These are phyloP conservation scores for Calliopum simillimum DNA, from an alignment of 2,888 invertebrate genomes.

Conservation along the genomic window DNA sequence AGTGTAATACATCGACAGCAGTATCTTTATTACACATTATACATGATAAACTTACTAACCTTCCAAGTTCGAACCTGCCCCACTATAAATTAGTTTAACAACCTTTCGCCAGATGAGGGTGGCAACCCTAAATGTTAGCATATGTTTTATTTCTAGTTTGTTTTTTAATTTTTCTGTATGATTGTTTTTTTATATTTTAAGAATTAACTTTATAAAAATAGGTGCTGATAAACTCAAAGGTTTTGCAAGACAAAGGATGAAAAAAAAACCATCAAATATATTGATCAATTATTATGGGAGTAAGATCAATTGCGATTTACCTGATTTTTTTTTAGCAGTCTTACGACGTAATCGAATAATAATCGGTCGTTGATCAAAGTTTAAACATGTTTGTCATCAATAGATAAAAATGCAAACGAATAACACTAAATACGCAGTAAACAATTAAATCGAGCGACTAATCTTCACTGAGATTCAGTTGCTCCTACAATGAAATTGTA, in stretches of 20 bases:
- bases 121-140: too few relatives aligned
- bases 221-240: neutral
- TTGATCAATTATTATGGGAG: neutral
- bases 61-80: too few relatives aligned
- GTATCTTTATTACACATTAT: too few relatives aligned
- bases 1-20: too few relatives aligned
- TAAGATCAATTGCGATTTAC: constrained; percentile 12
- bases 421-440: constrained; percentile 29
- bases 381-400: neutral
- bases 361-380: neutral
- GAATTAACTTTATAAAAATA: neutral
- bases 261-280: neutral
- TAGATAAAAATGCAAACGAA: neutral
- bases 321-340: neutral
- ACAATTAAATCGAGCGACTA: constrained; percentile 46
- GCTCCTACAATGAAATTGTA: constrained; percentile 35
- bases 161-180: too few relatives aligned
- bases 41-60: too few relatives aligned
- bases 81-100: too few relatives aligned
- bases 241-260: too few relatives aligned
- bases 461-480: constrained; percentile 59
- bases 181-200: too few relatives aligned
- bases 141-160: too few relatives aligned
- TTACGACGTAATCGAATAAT: neutral
- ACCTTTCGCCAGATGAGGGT: too few relatives aligned